phyloP scores from a whole-genome alignment of 1,140 invertebrate species.

The Apis mellifera region DNA sequence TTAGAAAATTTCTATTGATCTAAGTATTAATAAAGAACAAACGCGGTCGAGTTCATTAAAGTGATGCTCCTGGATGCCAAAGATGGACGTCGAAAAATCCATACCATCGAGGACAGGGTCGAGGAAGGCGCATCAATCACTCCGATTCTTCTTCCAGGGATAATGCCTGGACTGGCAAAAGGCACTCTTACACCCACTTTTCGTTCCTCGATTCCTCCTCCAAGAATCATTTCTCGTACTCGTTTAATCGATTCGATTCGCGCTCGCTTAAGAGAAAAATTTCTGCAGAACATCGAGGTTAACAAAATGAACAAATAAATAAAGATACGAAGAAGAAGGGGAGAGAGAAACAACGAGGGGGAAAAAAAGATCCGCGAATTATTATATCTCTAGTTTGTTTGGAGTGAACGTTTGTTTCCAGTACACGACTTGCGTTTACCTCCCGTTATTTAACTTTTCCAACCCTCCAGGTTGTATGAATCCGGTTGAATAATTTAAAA shows the following conservation, averaged over 20 bases:
- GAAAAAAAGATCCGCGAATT: no score
- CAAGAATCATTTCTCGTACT: neutral
- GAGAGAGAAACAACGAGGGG: no score
- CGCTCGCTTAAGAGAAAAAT: no score
- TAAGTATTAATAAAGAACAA: neutral
- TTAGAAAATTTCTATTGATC: neutral
- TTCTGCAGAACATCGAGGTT: no score
- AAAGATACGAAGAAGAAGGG: no score
- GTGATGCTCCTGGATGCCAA: neutral
- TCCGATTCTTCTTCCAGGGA: constrained; percentile 26
- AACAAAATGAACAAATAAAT: no score
- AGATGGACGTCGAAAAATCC: constrained; percentile 40
- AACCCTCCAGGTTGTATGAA: no score
- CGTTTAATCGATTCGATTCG: neutral
- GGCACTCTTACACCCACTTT: neutral
- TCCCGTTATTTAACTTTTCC: no score
- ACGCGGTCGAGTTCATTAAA: neutral
- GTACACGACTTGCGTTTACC: no score
- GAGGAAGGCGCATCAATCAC: constrained; percentile 40
- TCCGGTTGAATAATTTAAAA: no score
- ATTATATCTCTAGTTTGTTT: no score
- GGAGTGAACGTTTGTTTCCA: no score
- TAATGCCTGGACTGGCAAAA: constrained; percentile 16
- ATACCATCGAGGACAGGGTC: constrained; percentile 13
- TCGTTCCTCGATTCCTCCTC: neutral